Base-by-base conservation (phyloP, 1,140 invertebrate genomes). In the Temnothorax longispinosus region DNA sequence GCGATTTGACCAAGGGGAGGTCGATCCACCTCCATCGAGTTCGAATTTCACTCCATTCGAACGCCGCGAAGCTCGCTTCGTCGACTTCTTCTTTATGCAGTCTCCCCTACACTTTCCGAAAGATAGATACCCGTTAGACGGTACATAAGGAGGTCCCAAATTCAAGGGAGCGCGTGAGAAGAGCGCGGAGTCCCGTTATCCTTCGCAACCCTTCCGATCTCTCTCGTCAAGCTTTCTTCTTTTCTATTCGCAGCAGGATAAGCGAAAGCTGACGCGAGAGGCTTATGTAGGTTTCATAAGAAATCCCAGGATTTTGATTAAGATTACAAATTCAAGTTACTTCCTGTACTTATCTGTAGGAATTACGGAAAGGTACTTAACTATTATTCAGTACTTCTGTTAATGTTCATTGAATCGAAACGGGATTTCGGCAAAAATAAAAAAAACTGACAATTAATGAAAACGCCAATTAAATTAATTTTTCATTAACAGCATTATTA, bases 131-230 rank as follows among this genome's bases (percentile, higher is more conserved):
- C 88, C 86, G 89, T 90, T 90, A 88, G 74, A 44, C 10, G 13
- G 15, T 56, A 67, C 60, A 21, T 44, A 87, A 76, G 60, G 65
- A 64, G 69, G 72, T 76, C 47, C 88, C 71, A n/a, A 47, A 88
- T 91, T 69, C 85, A 87, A 90, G 89, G 80, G 88, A 88, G 80
- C 21, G 77, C 77, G 64, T 89, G 88, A 87, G 58, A 56, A 84
- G 77, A 87, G 87, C 27, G 27, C 76, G 62, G 75, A 77, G 77
- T 92, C 64, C 92, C 93, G 93, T 93, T 93, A 93, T 85, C 64
- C 85, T 89, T 80, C 32, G 50, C 76, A 90, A 85, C 89, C 89
- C 85, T 89, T 90, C 64, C 86, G 1, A 62, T 56, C 74, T 85
- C 54, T 85, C 75, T 85, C 74, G 41, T 65, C 54, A 32, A 86